Base-by-base conservation (phyloP, 2,113 vertebrate species). In the Scortum barcoo region DNA sequence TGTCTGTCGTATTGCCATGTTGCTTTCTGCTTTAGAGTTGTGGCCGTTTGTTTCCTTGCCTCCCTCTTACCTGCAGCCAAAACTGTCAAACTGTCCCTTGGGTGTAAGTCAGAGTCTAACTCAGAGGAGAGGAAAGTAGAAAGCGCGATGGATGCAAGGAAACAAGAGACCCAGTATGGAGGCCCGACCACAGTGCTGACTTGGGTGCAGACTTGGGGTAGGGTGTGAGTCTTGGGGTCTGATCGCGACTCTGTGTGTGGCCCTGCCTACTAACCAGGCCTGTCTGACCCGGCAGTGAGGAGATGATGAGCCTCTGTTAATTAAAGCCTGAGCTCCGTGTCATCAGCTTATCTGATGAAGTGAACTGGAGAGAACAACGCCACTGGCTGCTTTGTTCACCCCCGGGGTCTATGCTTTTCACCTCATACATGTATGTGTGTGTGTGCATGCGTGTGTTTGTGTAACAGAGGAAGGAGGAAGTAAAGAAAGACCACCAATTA, bases 271-370 rank as follows among this genome's bases (percentile, higher is more conserved):
- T 66, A 78, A 76, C 74, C 75, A 83, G 44, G 76, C 67, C 71
- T 50, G 76, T 74, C 72, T 58, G 54, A 60, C 70, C 16, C 2
- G 1, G 67, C 84, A 75, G 57, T 51, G 24, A 85, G 58, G 54
- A 75, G 51, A 76, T 89, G 88, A 92, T 88, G 89, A 93, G 81
- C 85, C 81, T 62, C 51, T 75, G 82, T 70, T 93, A 93, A 94
- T 95, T 94, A 92, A 78, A 91, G 86, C 86, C 81, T 83, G 84
- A 81, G 82, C 79, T 89, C 87, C 63, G 79, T 91, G 88, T 92
- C 92, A 88, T 86, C 80, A 84, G 79, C 83, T 86, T 93, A 93
- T 94, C 90, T 89, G 92, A 90, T 91, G 83, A 78, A 90, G 81
- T 63, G 60, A 93, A 80, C 63, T 9, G 50, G 69, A 83, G 60